Evolutionary conservation across 2,113 vertebrate species (phyloP).

Genomic region (Channa argus): DNA sequence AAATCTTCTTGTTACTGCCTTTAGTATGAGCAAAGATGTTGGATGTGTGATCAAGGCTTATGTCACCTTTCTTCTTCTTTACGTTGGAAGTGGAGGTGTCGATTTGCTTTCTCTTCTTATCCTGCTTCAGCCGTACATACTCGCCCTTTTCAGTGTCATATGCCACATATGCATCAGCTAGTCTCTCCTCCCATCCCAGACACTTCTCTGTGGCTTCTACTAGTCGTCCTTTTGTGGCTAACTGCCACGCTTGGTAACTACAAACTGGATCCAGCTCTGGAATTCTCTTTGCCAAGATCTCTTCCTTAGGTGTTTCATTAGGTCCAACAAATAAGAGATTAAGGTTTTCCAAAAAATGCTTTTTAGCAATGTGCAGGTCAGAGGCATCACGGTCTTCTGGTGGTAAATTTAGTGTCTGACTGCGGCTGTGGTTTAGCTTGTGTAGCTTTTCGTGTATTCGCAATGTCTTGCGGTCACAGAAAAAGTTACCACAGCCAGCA

Average conservation of each 20-base stretch:
- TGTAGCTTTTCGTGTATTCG: conserved; percentile 89
- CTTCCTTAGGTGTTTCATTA: conserved; percentile 59
- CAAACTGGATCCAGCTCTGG: conserved; percentile 93
- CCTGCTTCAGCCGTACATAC: conserved; percentile 88
- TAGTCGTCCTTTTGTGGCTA: conserved; percentile 92
- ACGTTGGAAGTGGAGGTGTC: conserved; percentile 70
- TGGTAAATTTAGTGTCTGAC: conserved; percentile 31
- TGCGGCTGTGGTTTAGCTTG: conserved; percentile 63
- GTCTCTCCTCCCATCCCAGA: conserved; percentile 89
- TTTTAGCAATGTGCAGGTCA: conserved; percentile 68
- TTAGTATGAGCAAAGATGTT: conserved; percentile 31
- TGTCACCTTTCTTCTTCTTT: conserved; percentile 76
- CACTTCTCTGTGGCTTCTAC: conserved; percentile 90
- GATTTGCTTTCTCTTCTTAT: conserved; percentile 91
- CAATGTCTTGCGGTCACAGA: conserved; percentile 90
- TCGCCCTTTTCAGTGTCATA: conserved; percentile 90
- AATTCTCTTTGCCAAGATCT: conserved; percentile 84
- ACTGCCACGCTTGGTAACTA: conserved; percentile 97
- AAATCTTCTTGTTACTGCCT: conserved; percentile 55
- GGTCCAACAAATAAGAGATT: conserved; percentile 82
- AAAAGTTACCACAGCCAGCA: conserved; percentile 94
- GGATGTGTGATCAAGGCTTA: conserved; percentile 24
- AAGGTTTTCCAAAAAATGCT: conserved; percentile 87
- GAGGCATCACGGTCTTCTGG: conserved; percentile 30
- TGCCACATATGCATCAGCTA: conserved; percentile 88